Evolutionary conservation across 92 coral and sea anemone genomes (phyloP).

Genomic region (Zoanthus gigantus): DNA sequence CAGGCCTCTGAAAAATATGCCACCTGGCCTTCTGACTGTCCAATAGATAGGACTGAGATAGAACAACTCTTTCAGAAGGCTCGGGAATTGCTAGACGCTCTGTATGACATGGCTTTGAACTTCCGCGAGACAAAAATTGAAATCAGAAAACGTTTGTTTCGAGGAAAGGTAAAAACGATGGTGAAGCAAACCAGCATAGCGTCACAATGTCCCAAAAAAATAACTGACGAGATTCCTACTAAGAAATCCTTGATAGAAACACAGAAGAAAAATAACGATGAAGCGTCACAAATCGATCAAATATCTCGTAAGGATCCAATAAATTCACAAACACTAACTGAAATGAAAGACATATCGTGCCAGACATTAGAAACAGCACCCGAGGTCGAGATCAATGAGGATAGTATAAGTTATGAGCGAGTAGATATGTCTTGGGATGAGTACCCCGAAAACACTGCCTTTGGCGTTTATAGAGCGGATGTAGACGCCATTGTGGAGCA

Average conservation of each 20-base stretch:
- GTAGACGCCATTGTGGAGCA: conserved; percentile 72
- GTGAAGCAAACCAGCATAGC: neutral
- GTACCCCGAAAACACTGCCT: conserved; percentile 73
- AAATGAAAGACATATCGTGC: conserved; percentile 30
- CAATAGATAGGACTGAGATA: neutral
- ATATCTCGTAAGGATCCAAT: conserved; percentile 23
- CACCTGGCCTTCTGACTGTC: neutral
- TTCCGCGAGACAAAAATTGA: neutral
- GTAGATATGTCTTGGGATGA: conserved; percentile 83
- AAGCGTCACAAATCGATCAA: neutral
- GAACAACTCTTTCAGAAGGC: conserved; percentile 23
- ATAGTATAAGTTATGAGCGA: conserved; percentile 4
- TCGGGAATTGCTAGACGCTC: conserved; percentile 18
- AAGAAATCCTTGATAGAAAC: neutral
- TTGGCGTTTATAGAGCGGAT: conserved; percentile 58
- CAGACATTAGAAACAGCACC: conserved; percentile 32
- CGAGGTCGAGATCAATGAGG: conserved; percentile 37
- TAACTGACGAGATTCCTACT: neutral
- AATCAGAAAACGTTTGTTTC: conserved; percentile 34
- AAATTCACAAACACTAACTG: conserved; percentile 7
- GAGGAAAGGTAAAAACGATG: conserved; percentile 9
- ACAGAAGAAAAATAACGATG: neutral
- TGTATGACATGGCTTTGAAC: conserved; percentile 19
- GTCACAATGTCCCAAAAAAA: neutral
- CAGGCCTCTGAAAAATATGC: neutral